Evolutionary conservation across 92 coral and sea anemone genomes (phyloP).

Genomic region (Palythoa grandiflora): DNA sequence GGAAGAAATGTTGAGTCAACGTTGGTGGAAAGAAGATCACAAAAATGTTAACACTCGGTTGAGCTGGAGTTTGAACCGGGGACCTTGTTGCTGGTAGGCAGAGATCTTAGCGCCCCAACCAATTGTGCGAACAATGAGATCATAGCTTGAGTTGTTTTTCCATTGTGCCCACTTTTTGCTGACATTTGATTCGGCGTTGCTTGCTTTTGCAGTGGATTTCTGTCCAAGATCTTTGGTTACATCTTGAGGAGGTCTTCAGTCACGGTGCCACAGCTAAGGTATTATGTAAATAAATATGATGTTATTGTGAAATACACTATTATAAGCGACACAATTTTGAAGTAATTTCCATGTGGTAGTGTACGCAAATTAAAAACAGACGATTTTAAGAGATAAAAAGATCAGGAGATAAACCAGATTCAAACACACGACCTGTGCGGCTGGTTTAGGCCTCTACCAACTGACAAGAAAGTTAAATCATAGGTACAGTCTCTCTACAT

Average conservation of each 20-base stretch:
- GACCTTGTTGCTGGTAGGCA: no score
- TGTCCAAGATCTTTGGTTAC: constrained; percentile 97
- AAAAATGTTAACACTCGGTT: no score
- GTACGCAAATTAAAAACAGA: neutral
- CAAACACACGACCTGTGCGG: no score
- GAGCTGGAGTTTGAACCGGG: no score
- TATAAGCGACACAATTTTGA: neutral
- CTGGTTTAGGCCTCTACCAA: no score
- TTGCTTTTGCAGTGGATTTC: constrained; percentile 84
- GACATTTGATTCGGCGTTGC: neutral
- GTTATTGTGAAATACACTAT: neutral
- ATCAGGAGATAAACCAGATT: no score
- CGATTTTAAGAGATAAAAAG: no score
- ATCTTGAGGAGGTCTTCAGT: constrained; percentile 93
- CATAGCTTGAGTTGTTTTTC: neutral
- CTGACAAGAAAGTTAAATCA: no score
- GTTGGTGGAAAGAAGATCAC: no score
- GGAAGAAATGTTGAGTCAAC: no score
- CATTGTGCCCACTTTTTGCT: neutral
- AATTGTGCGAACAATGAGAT: neutral
- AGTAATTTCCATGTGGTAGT: neutral
- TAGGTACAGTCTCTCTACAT: no score
- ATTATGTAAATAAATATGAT: neutral
- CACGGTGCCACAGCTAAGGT: constrained; percentile 94
- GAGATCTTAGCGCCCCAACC: no score